Base-by-base conservation (phyloP, 2,797 vertebrate genomes). In the Smutsia gigantea region DNA sequence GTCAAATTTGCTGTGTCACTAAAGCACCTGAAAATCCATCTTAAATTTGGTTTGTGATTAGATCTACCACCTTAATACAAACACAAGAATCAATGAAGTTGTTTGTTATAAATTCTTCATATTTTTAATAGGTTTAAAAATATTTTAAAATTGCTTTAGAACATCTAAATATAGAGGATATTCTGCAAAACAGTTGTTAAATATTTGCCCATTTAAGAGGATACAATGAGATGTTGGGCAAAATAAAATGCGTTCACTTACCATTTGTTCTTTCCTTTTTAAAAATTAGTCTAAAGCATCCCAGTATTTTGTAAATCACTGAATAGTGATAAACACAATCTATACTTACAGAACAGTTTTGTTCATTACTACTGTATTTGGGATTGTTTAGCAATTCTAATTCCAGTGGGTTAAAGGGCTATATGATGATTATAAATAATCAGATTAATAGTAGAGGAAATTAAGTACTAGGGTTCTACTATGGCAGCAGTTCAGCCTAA, bases 341-440 rank as follows among this genome's bases (percentile, higher is more conserved):
- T 25, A 31, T 31, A 39, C 29, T 29, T 69, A 51, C 23, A 66
- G 46, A 87, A 31, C 7, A 71, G n/a, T 34, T 42, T 49, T 68
- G 55, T 77, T 64, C 39, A 15, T 71, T 37, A 13, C 66, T 71
- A 42, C 21, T 49, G 55, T n/a, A 42, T 64, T 55, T 91, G 46
- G 83, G 29, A 94, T 64, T 79, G 37, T 71, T 96, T 71, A 89
- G 59, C 51, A 82, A 34, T 82, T 29, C 55, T 93, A 87, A 94
- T 84, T 49, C 64, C 63, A 74, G 2, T 87, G 55, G n/a, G 34
- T 66, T 93, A 94, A 92, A 79, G 86, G 68, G 15, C 86, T 74
- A 61, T 53, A 37, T n/a, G 64, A 63, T 82, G 83, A 89, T 82
- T n/a, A 71, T 66, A 95, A 96, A 88, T 85, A 88, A 86, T 69